Conservation (phyloP, 1,140 invertebrate genomes). For the Thereuonema tuberculata region DNA sequence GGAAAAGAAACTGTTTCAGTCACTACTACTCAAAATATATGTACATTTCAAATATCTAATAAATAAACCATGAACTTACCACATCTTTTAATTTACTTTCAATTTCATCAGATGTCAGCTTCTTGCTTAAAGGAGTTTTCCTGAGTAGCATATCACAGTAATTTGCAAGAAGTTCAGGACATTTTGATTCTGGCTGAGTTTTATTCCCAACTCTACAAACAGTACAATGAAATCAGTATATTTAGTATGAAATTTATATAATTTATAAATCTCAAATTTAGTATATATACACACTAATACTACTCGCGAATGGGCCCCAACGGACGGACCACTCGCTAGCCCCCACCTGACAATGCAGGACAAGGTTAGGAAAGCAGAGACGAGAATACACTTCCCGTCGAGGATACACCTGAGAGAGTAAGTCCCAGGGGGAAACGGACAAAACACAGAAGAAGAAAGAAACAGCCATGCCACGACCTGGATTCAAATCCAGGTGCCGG, state of each 20-base stretch:
- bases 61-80: conserved; percentile 35
- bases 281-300: no score
- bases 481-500: no score
- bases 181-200: conserved; percentile 80
- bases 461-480: no score
- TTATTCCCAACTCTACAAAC: conserved; percentile 29
- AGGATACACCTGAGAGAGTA: no score
- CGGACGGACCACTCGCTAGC: no score
- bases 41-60: no score
- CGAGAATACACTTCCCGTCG: no score
- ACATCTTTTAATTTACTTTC: conserved; percentile 85
- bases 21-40: not conserved
- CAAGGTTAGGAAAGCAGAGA: no score
- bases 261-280: not conserved
- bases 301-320: no score
- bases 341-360: no score
- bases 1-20: not conserved
- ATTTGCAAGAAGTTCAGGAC: conserved; percentile 95
- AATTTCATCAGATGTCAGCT: conserved; percentile 94
- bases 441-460: no score
- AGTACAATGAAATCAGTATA: conserved; percentile 7
- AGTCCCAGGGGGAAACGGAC: no score
- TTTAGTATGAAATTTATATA: not conserved
- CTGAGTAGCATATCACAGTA: conserved; percentile 99
- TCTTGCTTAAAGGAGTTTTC: conserved; percentile 91